These are phyloP conservation scores for Barbus barbus DNA, from an alignment of 2,113 vertebrate species.

Conservation along the genomic window DNA sequence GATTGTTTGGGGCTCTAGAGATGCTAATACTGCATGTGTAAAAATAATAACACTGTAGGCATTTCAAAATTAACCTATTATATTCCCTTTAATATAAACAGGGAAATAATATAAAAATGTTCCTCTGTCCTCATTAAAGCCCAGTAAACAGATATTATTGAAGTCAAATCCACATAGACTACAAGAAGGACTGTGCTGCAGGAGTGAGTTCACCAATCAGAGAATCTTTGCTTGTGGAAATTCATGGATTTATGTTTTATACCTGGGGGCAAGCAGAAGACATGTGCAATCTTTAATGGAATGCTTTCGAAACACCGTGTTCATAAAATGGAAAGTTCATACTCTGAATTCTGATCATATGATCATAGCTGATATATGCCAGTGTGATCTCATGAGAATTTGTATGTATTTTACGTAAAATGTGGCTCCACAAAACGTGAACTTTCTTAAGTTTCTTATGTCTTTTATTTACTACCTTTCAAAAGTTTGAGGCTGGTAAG, in stretches of 20 bases:
- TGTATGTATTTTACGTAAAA: no score
- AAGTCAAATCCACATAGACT: conserved; percentile 25
- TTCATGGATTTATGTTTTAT: background rate
- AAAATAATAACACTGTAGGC: conserved; percentile 5
- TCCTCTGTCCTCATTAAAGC: conserved; percentile 21
- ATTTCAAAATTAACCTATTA: conserved; percentile 3
- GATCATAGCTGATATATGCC: background rate
- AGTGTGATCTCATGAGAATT: no score
- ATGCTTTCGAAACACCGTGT: background rate
- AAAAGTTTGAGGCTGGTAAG: background rate
- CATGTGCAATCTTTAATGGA: background rate
- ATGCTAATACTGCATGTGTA: background rate
- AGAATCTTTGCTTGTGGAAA: conserved; percentile 1
- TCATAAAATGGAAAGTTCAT: background rate
- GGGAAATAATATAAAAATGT: no score
- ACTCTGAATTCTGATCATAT: background rate
- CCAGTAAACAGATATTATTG: conserved; percentile 17
- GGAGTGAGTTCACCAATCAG: background rate
- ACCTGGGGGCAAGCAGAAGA: conserved; percentile 3
- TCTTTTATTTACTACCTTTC: background rate
- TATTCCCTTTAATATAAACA: no score
- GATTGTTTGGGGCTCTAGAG: conserved; percentile 1
- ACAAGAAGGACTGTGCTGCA: background rate
- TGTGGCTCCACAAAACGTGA: no score
- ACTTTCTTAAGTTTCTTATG: background rate